Conservation (phyloP, 2,888 invertebrate genomes). For the Scaptomyza polygonia region DNA sequence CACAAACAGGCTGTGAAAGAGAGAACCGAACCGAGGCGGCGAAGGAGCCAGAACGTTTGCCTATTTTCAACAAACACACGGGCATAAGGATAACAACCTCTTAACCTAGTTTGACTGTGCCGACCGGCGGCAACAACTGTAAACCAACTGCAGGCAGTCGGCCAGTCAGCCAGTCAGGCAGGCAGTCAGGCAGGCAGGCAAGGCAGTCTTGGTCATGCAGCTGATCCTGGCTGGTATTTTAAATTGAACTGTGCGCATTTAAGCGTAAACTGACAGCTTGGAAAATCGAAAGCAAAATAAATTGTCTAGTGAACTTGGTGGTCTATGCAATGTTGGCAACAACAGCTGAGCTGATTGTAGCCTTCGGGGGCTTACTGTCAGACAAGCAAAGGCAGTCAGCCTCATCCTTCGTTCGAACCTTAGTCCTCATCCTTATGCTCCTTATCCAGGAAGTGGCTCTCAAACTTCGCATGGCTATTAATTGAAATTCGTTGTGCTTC, state of each 20-base stretch:
- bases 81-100: constrained; percentile 80
- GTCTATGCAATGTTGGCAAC: constrained; percentile 60
- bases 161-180: constrained; percentile 4
- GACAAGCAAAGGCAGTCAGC: constrained; percentile 36
- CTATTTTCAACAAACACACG: constrained; percentile 79
- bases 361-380: constrained; percentile 78
- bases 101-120: constrained; percentile 74
- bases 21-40: constrained; percentile 14
- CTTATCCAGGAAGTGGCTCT: constrained; percentile 50
- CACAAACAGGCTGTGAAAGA: constrained; percentile 66
- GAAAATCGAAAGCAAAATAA: constrained; percentile 81
- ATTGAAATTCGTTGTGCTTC: constrained; percentile 76
- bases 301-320: constrained; percentile 80
- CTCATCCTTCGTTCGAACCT: background rate
- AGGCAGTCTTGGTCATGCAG: constrained; percentile 20
- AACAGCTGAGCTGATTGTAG: constrained; percentile 78
- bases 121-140: constrained; percentile 42
- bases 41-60: constrained; percentile 49
- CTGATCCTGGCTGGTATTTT: constrained; percentile 53
- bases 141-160: constrained; percentile 28
- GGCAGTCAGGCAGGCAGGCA: background rate
- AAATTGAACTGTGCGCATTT: constrained; percentile 80
- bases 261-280: constrained; percentile 80
- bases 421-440: background rate
- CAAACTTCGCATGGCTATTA: constrained; percentile 67